Conservation (phyloP, 2,888 invertebrate genomes). For the Reticulitermes lucifugus region DNA sequence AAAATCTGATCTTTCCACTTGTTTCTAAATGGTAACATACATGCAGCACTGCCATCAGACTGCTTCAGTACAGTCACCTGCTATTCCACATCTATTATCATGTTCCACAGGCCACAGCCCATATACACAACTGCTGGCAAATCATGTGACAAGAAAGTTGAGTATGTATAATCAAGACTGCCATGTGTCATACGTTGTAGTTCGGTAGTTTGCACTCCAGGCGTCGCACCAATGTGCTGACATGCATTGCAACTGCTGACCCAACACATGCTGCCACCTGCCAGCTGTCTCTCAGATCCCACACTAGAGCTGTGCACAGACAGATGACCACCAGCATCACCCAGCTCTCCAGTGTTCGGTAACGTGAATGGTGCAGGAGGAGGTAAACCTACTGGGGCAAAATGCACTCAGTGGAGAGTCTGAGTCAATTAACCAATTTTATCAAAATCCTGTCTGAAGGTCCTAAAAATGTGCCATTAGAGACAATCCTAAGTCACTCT, state of each 20-base stretch:
- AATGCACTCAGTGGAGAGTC: neutral
- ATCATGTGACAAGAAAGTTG: no score
- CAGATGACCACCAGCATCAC: neutral
- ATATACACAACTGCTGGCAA: no score
- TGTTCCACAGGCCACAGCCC: no score
- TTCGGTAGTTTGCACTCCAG: conserved; percentile 44
- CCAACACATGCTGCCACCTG: conserved; percentile 40
- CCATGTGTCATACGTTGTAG: conserved; percentile 43
- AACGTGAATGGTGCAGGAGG: conserved; percentile 29
- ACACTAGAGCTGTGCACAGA: conserved; percentile 25
- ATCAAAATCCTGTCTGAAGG: no score
- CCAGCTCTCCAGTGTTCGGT: conserved; percentile 44
- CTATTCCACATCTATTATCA: no score
- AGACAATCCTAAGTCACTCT: no score
- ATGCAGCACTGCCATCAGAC: no score
- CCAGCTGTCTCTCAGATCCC: conserved; percentile 42
- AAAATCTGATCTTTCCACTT: no score
- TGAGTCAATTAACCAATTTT: no score
- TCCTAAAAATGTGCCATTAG: no score
- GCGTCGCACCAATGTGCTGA: conserved; percentile 28
- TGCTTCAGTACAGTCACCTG: no score
- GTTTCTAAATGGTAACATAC: no score
- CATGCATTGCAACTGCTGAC: conserved; percentile 36
- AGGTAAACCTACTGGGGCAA: conserved; percentile 22
- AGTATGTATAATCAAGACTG: neutral